Evolutionary conservation across 2,888 invertebrate species (phyloP), one percentile per base, ranked within the genome.

Genomic region (Agrotis ipsilon): DNA sequence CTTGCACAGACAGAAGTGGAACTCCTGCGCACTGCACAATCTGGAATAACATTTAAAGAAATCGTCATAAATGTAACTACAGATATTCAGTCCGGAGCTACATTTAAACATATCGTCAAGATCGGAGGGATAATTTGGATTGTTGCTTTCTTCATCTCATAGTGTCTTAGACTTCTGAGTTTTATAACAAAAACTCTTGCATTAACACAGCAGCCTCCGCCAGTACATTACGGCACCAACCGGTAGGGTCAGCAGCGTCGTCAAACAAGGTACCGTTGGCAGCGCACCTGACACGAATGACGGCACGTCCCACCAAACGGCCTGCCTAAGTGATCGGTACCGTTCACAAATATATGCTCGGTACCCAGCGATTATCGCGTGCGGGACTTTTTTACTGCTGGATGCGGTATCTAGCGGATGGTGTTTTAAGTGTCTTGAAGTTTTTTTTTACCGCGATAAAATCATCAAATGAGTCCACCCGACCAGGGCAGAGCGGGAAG

Each of bases 211-310:
- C 46, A 80, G 72, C 57, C 16, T 72, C 60, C 83, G 77, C 84
- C 74, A 61, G 57, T 86, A 61, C 76, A 76, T 89, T 86, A 78
- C 65, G 85, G 64, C 81, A 71, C 72, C 64, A 54, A 60, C 69
- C 69, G 80, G 91, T 92, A 94, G 93, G 95, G 94, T 94, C 94
- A 94, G 91, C 92, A 92, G 86, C 89, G 88, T 92, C 93, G 92
- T 93, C 94, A 93, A 94, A 92, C 92, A 89, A 92, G 92, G 93
- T 95, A 96, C 96, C 96, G 96, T 96, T 94, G 92, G 90, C 89
- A 89, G 86, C 82, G 83, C 93, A 92, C 92, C 91, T 94, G 94
- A 94, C 96, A 94, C 93, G 90, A 90, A 93, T 93, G 92, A 89
- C 89, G 87, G 90, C 91, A 91, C 92, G 92, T 92, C 92, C 87